phyloP scores from a whole-genome alignment of 2,113 vertebrate genomes.

The Addax nasomaculatus region DNA sequence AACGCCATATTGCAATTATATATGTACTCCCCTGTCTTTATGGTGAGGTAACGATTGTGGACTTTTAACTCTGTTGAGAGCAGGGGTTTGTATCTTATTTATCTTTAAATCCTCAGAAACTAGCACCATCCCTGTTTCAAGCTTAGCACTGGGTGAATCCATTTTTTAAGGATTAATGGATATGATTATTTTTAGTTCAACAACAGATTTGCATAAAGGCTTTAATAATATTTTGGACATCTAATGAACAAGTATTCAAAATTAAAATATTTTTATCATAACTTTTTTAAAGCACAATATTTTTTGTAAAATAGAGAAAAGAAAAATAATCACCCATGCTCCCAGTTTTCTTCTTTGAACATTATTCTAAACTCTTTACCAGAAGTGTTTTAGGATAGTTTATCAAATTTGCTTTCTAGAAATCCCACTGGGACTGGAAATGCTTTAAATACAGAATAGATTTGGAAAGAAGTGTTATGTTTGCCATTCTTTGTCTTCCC shows the following conservation, averaged over 20 bases:
- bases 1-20: not conserved
- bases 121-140: not conserved
- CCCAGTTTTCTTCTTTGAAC: not conserved
- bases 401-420: not conserved
- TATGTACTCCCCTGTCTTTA: not conserved
- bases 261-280: not conserved
- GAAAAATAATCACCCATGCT: not conserved
- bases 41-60: not conserved
- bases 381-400: not conserved
- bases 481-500: not conserved
- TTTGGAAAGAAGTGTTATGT: not conserved
- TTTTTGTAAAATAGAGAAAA: slow-evolving; percentile 12
- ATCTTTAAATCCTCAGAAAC: not conserved
- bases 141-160: not conserved
- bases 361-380: not conserved
- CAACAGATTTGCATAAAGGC: not conserved
- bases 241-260: not conserved
- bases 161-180: not conserved
- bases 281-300: not conserved
- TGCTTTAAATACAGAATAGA: not conserved
- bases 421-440: not conserved
- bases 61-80: not conserved
- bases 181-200: slow-evolving; percentile 6
- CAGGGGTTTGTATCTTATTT: not conserved
- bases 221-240: slow-evolving; percentile 1